A percentile compares a stretch with the other conserved stretches of the same genome.
Conservation (phyloP, 2,888 invertebrate species). For the Lepidochitona cinerea region DNA sequence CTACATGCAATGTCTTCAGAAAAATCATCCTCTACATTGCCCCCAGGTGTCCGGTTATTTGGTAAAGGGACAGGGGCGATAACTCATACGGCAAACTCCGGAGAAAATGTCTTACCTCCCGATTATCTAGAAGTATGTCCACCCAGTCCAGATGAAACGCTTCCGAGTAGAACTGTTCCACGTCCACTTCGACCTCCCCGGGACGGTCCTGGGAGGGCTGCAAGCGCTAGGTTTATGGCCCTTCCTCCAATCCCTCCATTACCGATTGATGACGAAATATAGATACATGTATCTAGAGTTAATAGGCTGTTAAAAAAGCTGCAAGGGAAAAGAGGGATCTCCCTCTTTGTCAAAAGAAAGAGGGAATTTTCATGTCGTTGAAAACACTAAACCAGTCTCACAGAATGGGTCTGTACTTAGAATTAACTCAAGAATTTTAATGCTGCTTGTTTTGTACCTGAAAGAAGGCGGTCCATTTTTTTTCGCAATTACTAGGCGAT, state of each 20-base stretch:
- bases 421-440: too few species aligned
- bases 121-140: constrained; percentile 1
- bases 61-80: neutral
- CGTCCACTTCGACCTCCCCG: neutral
- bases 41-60: neutral
- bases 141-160: neutral
- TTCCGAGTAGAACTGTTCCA: neutral
- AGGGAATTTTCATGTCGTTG: too few species aligned
- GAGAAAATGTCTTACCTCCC: neutral
- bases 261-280: neutral
- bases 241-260: neutral
- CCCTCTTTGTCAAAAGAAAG: too few species aligned
- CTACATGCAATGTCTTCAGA: neutral
- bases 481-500: too few species aligned
- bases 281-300: too few species aligned
- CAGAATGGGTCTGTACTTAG: too few species aligned
- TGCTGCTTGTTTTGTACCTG: too few species aligned
- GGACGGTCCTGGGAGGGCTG: neutral
- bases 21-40: neutral
- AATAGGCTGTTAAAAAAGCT: too few species aligned
- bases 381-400: too few species aligned
- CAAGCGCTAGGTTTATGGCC: neutral
- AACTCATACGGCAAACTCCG: neutral
- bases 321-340: too few species aligned
- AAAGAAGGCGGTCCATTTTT: too few species aligned